Evolutionary conservation across 2,888 invertebrate species (phyloP), one percentile per base, ranked within the genome.

Genomic region (Drosophila mimetica): DNA sequence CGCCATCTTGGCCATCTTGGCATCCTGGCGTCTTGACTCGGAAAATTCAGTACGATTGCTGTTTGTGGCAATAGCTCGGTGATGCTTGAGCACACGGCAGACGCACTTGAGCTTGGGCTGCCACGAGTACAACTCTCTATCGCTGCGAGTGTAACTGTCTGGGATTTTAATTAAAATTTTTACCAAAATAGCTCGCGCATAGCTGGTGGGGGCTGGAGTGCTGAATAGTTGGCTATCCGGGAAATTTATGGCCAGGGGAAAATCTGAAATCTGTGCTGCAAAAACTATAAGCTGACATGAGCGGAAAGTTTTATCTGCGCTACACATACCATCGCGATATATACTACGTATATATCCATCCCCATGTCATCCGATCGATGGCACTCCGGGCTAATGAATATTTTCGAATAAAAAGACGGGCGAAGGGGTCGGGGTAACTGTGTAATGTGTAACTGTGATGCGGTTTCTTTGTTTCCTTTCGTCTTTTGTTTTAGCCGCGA

Each of bases 91-190:
- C 84, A 84, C 87, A 81, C 86, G 75, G 81, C 80, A 77, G 84
- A 84, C 85, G 75, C 81, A 71, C 82, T 81, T 71, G 51, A 78
- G 64, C 28, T 69, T n/a, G n/a, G 60, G 18, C 18, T 53, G 53
- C 71, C 36, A 67, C 28, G n/a, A 36, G 51, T 51, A 44, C 32
- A 16, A 37, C 41, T 58, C 55, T 39, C 37, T 42, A 52, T 58
- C 71, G 51, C 71, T 51, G 60, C 75, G 75, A 70, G 64, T 83
- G 83, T 80, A 77, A 82, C 86, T 86, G 86, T 82, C 82, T 82
- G 77, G 76, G 84, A 84, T 82, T 82, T 82, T 82, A 82, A 82
- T 86, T 82, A 82, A 82, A 82, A 82, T 82, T 86, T 83, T 82
- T 82, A 65, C 83, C 50, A 66, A 82, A 82, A 86, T 83, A 82